These are phyloP conservation scores for Trichogramma pretiosum DNA, from an alignment of 1,140 invertebrate genomes.

Conservation along the genomic window DNA sequence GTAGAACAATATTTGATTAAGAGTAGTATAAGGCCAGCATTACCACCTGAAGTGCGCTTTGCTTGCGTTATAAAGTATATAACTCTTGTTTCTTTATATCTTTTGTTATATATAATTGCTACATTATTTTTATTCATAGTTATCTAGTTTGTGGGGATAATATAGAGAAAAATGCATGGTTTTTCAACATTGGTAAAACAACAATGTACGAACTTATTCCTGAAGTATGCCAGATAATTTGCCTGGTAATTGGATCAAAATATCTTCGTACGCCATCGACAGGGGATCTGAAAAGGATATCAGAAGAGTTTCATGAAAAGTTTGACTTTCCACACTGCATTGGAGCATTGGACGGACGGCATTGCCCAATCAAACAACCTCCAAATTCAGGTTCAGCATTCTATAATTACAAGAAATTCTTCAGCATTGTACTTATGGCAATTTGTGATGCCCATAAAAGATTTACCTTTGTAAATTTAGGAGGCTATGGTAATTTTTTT, in stretches of 20 bases:
- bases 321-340: constrained; percentile 41
- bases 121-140: background rate
- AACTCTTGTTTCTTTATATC: background rate
- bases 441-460: background rate
- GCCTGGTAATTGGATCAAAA: constrained; percentile 12
- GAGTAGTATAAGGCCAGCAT: background rate
- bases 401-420: constrained; percentile 25
- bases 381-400: constrained; percentile 19
- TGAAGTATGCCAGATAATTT: constrained; percentile 1
- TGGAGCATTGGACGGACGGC: constrained; percentile 27
- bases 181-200: constrained; percentile 10
- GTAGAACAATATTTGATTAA: background rate
- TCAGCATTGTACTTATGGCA: constrained; percentile 22
- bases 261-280: constrained; percentile 13
- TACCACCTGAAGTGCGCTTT: background rate
- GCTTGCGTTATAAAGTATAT: background rate
- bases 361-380: constrained; percentile 19
- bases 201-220: background rate
- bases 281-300: constrained; percentile 24
- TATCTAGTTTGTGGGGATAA: background rate
- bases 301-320: constrained; percentile 22
- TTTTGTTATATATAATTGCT: background rate
- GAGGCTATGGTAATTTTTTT: background rate
- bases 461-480: background rate
- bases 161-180: background rate